Conservation (phyloP, 1,140 invertebrate species). For the Mya arenaria region DNA sequence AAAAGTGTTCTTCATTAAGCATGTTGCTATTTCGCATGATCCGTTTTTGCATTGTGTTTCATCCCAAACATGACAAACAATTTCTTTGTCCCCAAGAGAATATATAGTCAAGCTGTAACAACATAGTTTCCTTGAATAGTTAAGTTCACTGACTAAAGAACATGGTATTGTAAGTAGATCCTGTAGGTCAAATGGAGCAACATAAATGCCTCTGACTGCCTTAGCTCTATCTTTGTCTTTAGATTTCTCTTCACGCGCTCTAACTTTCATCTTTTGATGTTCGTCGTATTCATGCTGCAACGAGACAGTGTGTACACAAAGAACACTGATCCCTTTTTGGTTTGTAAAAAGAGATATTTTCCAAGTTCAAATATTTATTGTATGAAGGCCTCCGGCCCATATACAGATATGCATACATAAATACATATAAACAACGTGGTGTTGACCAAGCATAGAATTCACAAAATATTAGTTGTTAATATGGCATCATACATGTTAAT, state of each 20-base stretch:
- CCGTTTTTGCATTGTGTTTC: conserved; percentile 49
- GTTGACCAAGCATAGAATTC: too few relatives aligned
- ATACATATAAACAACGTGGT: too few relatives aligned
- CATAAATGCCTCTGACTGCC: conserved; percentile 16
- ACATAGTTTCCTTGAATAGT: conserved; percentile 49
- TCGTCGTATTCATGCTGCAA: conserved; percentile 13
- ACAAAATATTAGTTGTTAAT: too few relatives aligned
- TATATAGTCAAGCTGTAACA: conserved; percentile 57
- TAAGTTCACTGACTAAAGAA: conserved; percentile 27
- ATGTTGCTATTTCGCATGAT: conserved; percentile 58
- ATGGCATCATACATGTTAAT: too few relatives aligned
- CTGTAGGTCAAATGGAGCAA: conserved; percentile 54
- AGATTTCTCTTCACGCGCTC: background rate
- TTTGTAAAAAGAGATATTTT: background rate
- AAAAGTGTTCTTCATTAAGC: too few relatives aligned
- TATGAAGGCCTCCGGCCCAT: too few relatives aligned
- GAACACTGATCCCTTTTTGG: conserved; percentile 29
- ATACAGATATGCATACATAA: too few relatives aligned
- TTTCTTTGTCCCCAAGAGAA: conserved; percentile 37
- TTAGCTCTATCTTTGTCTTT: conserved; percentile 49
- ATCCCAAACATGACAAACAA: conserved; percentile 51
- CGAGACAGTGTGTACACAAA: background rate
- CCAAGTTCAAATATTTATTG: too few relatives aligned
- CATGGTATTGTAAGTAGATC: conserved; percentile 51
- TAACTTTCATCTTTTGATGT: conserved; percentile 12